Base-by-base conservation (phyloP, 1,140 invertebrate species). In the Drosophila triauraria region DNA sequence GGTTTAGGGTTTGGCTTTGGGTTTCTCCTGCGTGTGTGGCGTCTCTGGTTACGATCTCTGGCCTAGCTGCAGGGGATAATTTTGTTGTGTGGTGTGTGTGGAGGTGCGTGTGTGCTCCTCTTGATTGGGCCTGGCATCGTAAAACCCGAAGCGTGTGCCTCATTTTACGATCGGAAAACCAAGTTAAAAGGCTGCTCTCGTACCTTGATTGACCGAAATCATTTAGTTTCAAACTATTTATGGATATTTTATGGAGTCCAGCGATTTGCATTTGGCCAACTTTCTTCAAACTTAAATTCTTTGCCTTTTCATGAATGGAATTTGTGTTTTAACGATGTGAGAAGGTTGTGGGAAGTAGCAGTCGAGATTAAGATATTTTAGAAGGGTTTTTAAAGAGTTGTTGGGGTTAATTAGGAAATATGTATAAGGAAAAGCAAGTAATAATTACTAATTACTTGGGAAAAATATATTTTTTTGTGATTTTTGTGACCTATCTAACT, bases 151-250 rank as follows among this genome's bases (percentile, higher is more conserved):
- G 70, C 68, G 70, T 74, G 70, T 54, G 27, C 27, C 27, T 30
- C 68, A 5, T 72, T 72, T 74, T 60, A 74, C 30, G 70, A 74
- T 60, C 54, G 25, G 61, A 35, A 68, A 62, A 42, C 6, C 25
- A 59, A 62, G 51, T 58, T 40, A 58, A 40, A 27, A n/a, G 1
- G 27, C n/a, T 40, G 38, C 38, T 15, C 53, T 62, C 30, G 40
- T 72, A 72, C 70, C 70, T 72, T 74, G 67, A 74, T 74, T 74
- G 70, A 72, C 67, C 46, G 27, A 30, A 51, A 60, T 74, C 68
- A 74, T 74, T 74, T 74, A 72, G 71, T 72, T 71, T 48, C 20
- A 60, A 74, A 74, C 70, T 51, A 74, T 74, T 74, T 74, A 74
- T 74, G 70, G 70, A 74, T 74, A 40, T 74, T 74, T 74, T 60